Base-by-base conservation (phyloP, 2,113 vertebrate species). In the Myotis davidii region DNA sequence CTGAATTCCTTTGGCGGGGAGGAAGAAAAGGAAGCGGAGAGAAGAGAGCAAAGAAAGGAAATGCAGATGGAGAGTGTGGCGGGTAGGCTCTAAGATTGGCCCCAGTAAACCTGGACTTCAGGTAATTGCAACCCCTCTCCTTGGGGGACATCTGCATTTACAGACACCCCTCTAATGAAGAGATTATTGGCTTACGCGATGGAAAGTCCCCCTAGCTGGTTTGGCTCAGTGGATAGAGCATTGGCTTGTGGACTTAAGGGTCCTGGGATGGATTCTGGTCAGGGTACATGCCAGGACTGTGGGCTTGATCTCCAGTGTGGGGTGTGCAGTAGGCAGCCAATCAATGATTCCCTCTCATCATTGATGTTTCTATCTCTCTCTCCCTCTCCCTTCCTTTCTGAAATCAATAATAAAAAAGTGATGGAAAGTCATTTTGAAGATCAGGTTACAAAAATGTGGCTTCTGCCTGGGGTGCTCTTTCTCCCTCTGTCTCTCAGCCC, bases 101-200 rank as follows among this genome's bases (percentile, higher is more conserved):
- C 20, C 4, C 1, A 0, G 1, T 27, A 76, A 50, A 27, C 42
- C 14, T 3, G 0, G 9, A 18, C 6, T 45, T 32, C n/a, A 54
- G 7, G 42, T n/a, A 45, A 69, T 82, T 34, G 39, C 18, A 10
- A 1, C 20, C 3, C 6, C 11, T 3, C 32, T 42, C 23, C 18
- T 27, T 32, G 50, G 45, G 11, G 0, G 14, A n/a, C 9, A 8
- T 72, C 76, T 70, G 29, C 1, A 52, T 6, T 64, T 39, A 39
- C 1, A 37, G 70, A n/a, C 23, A 17, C n/a, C 17, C 3, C 45
- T 69, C 39, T 56, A 21, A 20, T 14, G 13, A 82, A 70, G 37
- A 73, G 5, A 64, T 9, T 29, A 39, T 0, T 0, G 10, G 39
- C 25, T 65, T 37, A 83, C 70, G 12, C 3, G 48, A 73, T 32